These are phyloP conservation scores for Drosophila macrospina DNA, from an alignment of 2,888 invertebrate species.

Conservation along the genomic window DNA sequence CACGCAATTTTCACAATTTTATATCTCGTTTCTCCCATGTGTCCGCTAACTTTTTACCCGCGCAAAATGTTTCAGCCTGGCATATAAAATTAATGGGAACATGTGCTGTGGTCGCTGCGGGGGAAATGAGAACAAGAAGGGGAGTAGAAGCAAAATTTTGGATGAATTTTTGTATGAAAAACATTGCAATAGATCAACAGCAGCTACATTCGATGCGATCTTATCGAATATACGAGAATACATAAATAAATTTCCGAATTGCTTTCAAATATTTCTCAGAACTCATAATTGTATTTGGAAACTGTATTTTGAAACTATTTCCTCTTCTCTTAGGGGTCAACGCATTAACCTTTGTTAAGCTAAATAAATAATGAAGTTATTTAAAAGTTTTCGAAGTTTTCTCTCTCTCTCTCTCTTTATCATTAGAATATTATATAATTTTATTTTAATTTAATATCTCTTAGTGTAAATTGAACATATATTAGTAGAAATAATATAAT, in stretches of 20 bases:
- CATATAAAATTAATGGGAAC: constrained; percentile 53
- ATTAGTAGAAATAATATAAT: no score
- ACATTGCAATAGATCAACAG: constrained; percentile 20
- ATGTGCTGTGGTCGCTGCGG: constrained; percentile 34
- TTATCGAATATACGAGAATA: constrained; percentile 1
- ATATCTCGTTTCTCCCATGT: constrained; percentile 32
- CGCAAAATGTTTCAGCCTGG: constrained; percentile 45
- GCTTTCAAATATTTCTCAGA: constrained; percentile 5
- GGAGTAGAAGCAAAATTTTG: neutral
- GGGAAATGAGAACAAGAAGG: no score
- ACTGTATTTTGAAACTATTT: neutral
- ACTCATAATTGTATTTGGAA: neutral
- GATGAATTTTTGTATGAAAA: neutral
- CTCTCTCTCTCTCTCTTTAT: no score
- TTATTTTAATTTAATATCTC: no score
- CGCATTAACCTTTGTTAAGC: neutral
- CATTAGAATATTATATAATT: no score
- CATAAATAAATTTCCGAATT: constrained; percentile 5
- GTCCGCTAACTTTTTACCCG: constrained; percentile 52
- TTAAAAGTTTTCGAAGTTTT: no score
- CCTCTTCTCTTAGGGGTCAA: neutral
- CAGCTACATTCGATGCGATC: constrained; percentile 11
- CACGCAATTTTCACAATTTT: constrained; percentile 30
- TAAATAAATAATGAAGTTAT: no score
- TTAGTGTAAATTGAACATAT: no score